Evolutionary conservation across 2,888 invertebrate genomes (phyloP), one percentile per base, ranked within the genome.

Genomic region (Chironomus riparius): DNA sequence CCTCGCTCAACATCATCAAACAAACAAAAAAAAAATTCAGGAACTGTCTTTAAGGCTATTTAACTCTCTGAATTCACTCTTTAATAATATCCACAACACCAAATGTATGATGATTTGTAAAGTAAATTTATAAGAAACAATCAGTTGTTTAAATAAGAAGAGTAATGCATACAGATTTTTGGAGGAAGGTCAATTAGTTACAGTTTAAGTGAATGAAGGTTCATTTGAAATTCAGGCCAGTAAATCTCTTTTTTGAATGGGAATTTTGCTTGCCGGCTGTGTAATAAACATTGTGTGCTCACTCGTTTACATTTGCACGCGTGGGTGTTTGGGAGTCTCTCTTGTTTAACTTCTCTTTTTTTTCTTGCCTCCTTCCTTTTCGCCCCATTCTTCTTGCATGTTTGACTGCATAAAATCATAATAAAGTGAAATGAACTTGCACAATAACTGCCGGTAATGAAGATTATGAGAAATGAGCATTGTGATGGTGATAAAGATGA

Each of bases 141-240:
- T 56, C 18, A 15, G 56, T 56, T 56, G 15, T n/a, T n/a, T 18
- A 56, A n/a, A 56, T 18, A 56, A 56, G 56, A 56, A n/a, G 18
- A 56, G 56, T n/a, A 70, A 38, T 56, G 5, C 3, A 18, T 18
- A 18, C 13, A 15, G n/a, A 1, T 56, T 50, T 56, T 56, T 56
- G 7, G n/a, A 50, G 22, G 56, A 71, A 56, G 56, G 56, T 71
- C 71, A 71, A 71, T 71, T 71, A 71, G 71, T 56, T 71, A 71
- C 71, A 71, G 71, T 70, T 70, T 70, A 70, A 50, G 15, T 50
- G 15, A 56, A 56, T 56, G 56, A 56, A 15, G n/a, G 56, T 18
- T 56, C 56, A 56, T 38, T 38, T 56, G 15, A 56, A 18, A 56
- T 18, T 7, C 15, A 56, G 18, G 18, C n/a, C 56, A 56, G 56